phyloP scores from a whole-genome alignment of 2,888 invertebrate species.

The Carcina quercana region DNA sequence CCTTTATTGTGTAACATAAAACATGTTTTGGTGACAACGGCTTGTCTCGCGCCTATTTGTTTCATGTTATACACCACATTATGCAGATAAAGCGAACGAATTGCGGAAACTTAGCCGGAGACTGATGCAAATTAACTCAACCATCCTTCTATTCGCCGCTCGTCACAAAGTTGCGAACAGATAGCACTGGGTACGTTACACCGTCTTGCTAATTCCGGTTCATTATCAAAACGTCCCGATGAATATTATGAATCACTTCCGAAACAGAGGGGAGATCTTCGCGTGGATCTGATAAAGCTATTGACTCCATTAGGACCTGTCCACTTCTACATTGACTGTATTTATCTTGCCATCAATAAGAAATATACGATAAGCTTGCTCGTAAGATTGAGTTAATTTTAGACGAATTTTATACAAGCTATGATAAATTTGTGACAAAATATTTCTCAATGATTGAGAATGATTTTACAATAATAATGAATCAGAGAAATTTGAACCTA shows the following conservation, averaged over 20 bases:
- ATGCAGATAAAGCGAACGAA: constrained; percentile 69
- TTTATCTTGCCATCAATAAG: too few species aligned
- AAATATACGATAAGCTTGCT: too few species aligned
- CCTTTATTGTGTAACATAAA: constrained; percentile 63
- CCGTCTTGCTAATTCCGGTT: constrained; percentile 22
- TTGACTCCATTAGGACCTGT: constrained; percentile 24
- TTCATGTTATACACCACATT: constrained; percentile 63
- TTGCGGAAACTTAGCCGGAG: constrained; percentile 59
- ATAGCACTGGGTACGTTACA: constrained; percentile 28
- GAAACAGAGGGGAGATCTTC: constrained; percentile 15
- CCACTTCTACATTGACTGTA: too few species aligned
- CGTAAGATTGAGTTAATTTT: too few species aligned
- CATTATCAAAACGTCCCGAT: constrained; percentile 23
- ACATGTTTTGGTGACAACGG: constrained; percentile 58
- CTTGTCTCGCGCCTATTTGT: constrained; percentile 57
- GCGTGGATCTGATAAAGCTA: constrained; percentile 18
- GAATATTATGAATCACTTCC: constrained; percentile 15
- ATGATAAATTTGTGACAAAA: too few species aligned
- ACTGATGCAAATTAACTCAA: constrained; percentile 64
- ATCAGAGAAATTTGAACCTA: too few species aligned
- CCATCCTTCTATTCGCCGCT: constrained; percentile 49
- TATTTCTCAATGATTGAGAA: too few species aligned
- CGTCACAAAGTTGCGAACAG: constrained; percentile 56
- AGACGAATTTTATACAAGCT: too few species aligned
- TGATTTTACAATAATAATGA: too few species aligned